These are phyloP conservation scores for Ciconia stormi DNA, from an alignment of 2,113 vertebrate species.

Conservation along the genomic window DNA sequence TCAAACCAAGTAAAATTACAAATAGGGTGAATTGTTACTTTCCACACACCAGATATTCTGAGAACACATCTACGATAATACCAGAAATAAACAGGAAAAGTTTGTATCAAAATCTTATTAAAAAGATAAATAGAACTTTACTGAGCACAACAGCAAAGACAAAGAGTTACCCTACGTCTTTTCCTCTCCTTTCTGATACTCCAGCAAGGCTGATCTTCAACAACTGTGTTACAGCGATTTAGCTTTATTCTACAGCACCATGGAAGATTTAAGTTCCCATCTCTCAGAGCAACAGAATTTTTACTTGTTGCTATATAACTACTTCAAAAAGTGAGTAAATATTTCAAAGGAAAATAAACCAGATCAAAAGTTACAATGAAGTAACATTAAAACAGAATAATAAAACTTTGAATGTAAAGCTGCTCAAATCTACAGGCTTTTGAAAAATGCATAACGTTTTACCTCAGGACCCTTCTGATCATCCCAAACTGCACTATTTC, in stretches of 20 bases:
- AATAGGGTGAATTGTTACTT: neutral
- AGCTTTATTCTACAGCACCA: neutral
- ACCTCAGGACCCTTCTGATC: neutral
- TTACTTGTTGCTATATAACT: neutral
- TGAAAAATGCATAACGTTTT: neutral
- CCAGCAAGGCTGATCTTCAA: neutral
- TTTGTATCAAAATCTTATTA: neutral
- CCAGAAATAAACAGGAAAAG: neutral
- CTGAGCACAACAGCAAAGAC: neutral
- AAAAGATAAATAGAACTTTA: neutral
- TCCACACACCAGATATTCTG: neutral
- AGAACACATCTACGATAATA: fast-evolving
- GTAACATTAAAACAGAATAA: neutral
- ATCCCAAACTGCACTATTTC: fast-evolving
- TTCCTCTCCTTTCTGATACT: neutral
- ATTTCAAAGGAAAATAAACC: neutral
- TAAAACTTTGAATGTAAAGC: neutral
- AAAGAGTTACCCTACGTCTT: neutral
- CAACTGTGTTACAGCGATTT: neutral
- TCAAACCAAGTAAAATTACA: neutral
- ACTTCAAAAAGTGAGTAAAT: neutral
- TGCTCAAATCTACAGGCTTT: neutral
- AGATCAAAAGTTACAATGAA: neutral
- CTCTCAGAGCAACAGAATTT: neutral
- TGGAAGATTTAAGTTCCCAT: neutral